A percentile compares a stretch with the other conserved stretches of the same genome.
Conservation (phyloP, 2,797 vertebrate species). For the Ctenopoma multispine region DNA sequence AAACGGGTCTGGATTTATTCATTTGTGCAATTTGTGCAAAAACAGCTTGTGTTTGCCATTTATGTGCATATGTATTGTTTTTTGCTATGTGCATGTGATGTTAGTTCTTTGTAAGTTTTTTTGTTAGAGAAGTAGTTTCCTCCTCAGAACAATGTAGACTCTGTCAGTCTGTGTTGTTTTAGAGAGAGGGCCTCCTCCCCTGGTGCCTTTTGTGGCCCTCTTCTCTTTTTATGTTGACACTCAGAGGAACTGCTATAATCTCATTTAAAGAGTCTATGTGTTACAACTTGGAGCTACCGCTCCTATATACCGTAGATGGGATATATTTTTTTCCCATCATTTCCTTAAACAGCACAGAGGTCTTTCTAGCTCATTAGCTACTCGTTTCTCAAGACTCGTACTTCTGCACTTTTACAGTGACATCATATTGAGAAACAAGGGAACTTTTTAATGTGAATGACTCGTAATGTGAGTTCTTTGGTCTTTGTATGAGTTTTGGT, state of each 20-base stretch:
- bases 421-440: constrained; percentile 12
- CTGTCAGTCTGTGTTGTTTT: constrained; percentile 85
- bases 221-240: constrained; percentile 42
- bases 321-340: constrained; percentile 31
- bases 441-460: constrained; percentile 8
- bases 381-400: background rate
- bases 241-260: constrained; percentile 44
- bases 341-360: background rate
- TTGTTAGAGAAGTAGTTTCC: constrained; percentile 78
- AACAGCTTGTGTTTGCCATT: constrained; percentile 42
- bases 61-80: constrained; percentile 28
- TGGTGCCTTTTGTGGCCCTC: constrained; percentile 75
- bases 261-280: constrained; percentile 41
- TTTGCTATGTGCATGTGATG: constrained; percentile 14
- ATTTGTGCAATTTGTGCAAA: constrained; percentile 4
- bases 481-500: constrained; percentile 20
- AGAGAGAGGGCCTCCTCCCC: constrained; percentile 80
- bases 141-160: constrained; percentile 80
- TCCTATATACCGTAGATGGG: constrained; percentile 1
- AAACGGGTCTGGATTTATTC: constrained; percentile 16
- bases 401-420: constrained; percentile 30
- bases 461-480: background rate
- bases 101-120: constrained; percentile 49
- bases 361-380: background rate
- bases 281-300: constrained; percentile 25